These are phyloP conservation scores for Garra rufa DNA, from an alignment of 2,113 vertebrate species.

Conservation along the genomic window DNA sequence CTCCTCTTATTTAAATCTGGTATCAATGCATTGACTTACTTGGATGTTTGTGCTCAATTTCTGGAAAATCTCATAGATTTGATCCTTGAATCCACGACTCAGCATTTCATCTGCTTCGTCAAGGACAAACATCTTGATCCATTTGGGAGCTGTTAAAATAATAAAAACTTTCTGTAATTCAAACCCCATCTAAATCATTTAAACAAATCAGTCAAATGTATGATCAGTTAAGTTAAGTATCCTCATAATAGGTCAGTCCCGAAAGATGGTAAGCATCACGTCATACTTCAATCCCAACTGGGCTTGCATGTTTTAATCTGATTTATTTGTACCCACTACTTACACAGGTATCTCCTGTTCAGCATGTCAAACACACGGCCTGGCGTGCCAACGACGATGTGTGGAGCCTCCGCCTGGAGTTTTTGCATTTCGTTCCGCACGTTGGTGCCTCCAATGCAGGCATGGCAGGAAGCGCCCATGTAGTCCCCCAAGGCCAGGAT, in stretches of 20 bases:
- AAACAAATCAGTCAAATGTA: slow-evolving; percentile 37
- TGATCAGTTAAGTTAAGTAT: slow-evolving; percentile 72
- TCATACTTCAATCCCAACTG: slow-evolving; percentile 67
- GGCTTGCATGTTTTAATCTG: slow-evolving; percentile 41
- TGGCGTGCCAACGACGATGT: slow-evolving; percentile 89
- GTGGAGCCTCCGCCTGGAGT: slow-evolving; percentile 85
- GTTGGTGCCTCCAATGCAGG: slow-evolving; percentile 89
- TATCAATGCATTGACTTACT: slow-evolving; percentile 69
- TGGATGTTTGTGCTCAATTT: slow-evolving; percentile 97
- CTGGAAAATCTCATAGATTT: slow-evolving; percentile 99
- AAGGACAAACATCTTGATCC: slow-evolving; percentile 99
- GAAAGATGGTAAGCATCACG: slow-evolving; percentile 82
- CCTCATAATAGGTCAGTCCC: slow-evolving; percentile 79
- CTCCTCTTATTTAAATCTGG: not conserved
- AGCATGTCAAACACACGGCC: slow-evolving; percentile 90
- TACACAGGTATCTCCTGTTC: slow-evolving; percentile 87
- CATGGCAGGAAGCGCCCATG: slow-evolving; percentile 90
- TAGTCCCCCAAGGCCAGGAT: slow-evolving; percentile 90
- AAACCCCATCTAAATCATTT: not conserved
- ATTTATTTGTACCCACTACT: slow-evolving; percentile 68
- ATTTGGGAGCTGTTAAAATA: slow-evolving; percentile 84
- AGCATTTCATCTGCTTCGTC: slow-evolving; percentile 99
- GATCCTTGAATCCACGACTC: slow-evolving; percentile 99
- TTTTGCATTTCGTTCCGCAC: slow-evolving; percentile 92
- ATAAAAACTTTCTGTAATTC: not conserved